Evolutionary conservation across 2,888 invertebrate species (phyloP).

Genomic region (Macroteleia sp.): DNA sequence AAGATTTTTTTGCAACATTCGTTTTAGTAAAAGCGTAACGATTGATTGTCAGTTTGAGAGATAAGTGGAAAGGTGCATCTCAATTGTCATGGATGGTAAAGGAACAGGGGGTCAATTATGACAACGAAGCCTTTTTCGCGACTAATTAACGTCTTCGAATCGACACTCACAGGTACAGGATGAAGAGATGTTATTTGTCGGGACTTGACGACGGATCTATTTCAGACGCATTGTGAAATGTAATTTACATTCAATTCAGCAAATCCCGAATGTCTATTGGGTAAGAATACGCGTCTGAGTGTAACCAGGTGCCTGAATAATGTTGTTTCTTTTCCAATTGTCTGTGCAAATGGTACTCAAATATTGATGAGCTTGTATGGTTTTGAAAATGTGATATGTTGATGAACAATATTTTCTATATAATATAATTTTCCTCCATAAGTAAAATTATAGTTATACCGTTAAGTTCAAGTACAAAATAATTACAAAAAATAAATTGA

Average conservation of each 20-base stretch:
- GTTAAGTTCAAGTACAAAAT: no score
- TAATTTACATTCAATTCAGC: slow-evolving; percentile 80
- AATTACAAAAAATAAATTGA: no score
- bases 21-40: no score
- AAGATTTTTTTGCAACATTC: no score
- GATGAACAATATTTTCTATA: no score
- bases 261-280: slow-evolving; percentile 77
- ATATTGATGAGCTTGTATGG: not conserved
- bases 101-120: slow-evolving; percentile 47
- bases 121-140: slow-evolving; percentile 41
- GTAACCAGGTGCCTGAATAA: slow-evolving; percentile 77
- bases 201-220: slow-evolving; percentile 76
- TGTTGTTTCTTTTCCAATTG: slow-evolving; percentile 41
- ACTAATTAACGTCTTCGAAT: slow-evolving; percentile 50
- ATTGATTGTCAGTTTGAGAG: slow-evolving; percentile 5
- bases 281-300: slow-evolving; percentile 74
- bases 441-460: no score
- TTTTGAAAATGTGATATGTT: no score
- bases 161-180: slow-evolving; percentile 8
- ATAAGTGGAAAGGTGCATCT: slow-evolving; percentile 10
- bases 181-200: slow-evolving; percentile 41
- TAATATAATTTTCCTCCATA: no score
- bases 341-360: not conserved
- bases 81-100: no score
- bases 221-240: slow-evolving; percentile 72